Evolutionary conservation across 2,113 vertebrate genomes (phyloP).

Genomic region (Philantomba maxwellii): DNA sequence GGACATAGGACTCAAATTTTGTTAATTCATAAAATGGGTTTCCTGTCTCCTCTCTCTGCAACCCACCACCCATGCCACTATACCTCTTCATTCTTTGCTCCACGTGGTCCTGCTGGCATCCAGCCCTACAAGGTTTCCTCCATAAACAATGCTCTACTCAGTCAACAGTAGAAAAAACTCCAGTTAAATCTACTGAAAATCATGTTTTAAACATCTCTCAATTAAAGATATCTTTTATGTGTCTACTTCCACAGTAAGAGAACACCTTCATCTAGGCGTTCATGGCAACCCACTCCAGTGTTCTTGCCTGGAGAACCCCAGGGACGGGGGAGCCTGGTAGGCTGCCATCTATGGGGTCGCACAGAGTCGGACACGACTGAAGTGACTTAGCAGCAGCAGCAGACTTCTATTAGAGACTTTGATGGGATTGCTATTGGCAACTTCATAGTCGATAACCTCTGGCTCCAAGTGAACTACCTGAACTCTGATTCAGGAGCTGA

Average conservation of each 20-base stretch:
- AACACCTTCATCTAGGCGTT: neutral
- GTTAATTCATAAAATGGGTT: neutral
- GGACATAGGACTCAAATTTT: neutral
- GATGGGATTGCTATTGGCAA: neutral
- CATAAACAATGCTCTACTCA: neutral
- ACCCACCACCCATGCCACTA: accelerated
- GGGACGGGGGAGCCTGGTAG: too few relatives aligned
- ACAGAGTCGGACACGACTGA: too few relatives aligned
- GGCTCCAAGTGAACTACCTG: neutral
- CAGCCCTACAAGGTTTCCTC: neutral
- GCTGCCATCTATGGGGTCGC: too few relatives aligned
- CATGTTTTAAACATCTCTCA: neutral
- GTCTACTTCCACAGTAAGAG: neutral
- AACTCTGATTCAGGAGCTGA: neutral
- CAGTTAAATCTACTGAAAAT: neutral
- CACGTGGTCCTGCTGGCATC: neutral
- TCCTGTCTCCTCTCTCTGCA: neutral
- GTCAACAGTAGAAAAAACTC: neutral
- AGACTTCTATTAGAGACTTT: neutral
- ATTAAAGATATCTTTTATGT: neutral
- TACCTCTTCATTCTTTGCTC: neutral
- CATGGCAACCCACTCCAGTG: neutral
- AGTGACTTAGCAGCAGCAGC: too few relatives aligned
- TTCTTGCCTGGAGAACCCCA: too few relatives aligned
- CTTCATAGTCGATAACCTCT: neutral